Conservation (phyloP, 2,113 vertebrate genomes). For the Poeciliopsis retropinna region DNA sequence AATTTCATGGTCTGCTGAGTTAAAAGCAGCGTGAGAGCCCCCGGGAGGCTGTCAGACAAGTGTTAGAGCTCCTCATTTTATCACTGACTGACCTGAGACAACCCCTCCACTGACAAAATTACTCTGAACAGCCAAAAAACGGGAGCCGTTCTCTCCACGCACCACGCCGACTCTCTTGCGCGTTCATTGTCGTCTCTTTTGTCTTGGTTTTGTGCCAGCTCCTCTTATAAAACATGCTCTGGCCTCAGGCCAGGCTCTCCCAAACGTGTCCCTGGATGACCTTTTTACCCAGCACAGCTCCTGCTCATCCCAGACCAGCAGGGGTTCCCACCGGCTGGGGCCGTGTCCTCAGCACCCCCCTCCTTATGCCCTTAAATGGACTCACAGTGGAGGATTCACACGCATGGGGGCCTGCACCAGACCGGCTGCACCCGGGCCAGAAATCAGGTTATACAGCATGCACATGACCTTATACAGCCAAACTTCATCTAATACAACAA, state of each 20-base stretch:
- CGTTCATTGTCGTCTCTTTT: constrained; percentile 30
- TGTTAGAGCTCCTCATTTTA: constrained; percentile 59
- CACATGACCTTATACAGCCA: not conserved
- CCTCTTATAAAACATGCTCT: constrained; percentile 53
- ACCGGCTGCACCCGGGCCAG: constrained; percentile 54
- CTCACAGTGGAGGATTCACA: constrained; percentile 62
- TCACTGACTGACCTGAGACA: constrained; percentile 70
- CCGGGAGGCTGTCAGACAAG: constrained; percentile 56
- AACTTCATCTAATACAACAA: not conserved
- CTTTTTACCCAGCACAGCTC: constrained; percentile 47
- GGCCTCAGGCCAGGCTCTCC: constrained; percentile 46
- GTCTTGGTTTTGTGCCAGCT: constrained; percentile 59
- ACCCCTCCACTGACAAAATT: constrained; percentile 59
- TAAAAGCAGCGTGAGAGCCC: constrained; percentile 60
- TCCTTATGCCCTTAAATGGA: constrained; percentile 51
- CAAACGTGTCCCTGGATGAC: constrained; percentile 56
- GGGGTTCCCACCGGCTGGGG: constrained; percentile 61
- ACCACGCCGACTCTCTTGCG: no score
- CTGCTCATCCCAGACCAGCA: constrained; percentile 60
- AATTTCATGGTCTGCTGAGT: constrained; percentile 73
- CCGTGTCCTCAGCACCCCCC: constrained; percentile 51
- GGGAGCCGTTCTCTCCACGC: constrained; percentile 31
- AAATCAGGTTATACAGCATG: constrained; percentile 24
- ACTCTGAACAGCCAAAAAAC: constrained; percentile 56
- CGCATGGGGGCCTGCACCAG: constrained; percentile 63